Evolutionary conservation across 2,797 vertebrate genomes (phyloP).

Genomic region (Enteromius fasciolatus): DNA sequence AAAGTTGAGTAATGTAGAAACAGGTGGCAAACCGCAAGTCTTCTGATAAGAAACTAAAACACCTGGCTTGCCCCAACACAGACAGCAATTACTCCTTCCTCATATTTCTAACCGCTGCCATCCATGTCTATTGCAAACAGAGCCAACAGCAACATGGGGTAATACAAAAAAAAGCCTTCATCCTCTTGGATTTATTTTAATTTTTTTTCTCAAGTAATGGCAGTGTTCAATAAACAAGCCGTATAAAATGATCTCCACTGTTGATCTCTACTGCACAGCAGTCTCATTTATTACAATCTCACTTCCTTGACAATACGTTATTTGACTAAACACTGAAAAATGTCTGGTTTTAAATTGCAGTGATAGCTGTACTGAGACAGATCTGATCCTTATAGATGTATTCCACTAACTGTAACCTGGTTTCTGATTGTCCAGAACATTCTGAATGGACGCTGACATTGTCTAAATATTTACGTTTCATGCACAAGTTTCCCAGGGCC

Average conservation of each 20-base stretch:
- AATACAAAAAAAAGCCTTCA: slow-evolving; percentile 18
- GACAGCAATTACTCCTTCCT: slow-evolving; percentile 37
- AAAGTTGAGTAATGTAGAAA: slow-evolving; percentile 18
- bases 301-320: not conserved
- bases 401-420: slow-evolving; percentile 40
- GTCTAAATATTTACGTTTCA: slow-evolving; percentile 65
- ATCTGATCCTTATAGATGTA: not conserved
- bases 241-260: slow-evolving; percentile 29
- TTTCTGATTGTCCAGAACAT: slow-evolving; percentile 49
- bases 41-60: slow-evolving; percentile 37
- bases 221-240: slow-evolving; percentile 11
- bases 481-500: slow-evolving; percentile 61
- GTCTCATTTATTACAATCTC: not conserved
- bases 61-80: slow-evolving; percentile 46
- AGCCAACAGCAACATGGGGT: slow-evolving; percentile 39
- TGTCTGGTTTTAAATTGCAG: not conserved
- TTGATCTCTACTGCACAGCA: too few relatives aligned
- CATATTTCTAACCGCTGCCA: slow-evolving; percentile 30
- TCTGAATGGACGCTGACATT: slow-evolving; percentile 53
- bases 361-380: not conserved
- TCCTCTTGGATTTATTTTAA: slow-evolving; percentile 32
- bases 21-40: slow-evolving; percentile 34
- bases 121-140: not conserved
- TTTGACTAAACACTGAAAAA: not conserved
- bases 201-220: not conserved